Percentiles rank a stretch among this genome's conserved stretches.
These are phyloP conservation scores for Euwallacea fornicatus DNA, from an alignment of 1,140 invertebrate species.

Conservation along the genomic window DNA sequence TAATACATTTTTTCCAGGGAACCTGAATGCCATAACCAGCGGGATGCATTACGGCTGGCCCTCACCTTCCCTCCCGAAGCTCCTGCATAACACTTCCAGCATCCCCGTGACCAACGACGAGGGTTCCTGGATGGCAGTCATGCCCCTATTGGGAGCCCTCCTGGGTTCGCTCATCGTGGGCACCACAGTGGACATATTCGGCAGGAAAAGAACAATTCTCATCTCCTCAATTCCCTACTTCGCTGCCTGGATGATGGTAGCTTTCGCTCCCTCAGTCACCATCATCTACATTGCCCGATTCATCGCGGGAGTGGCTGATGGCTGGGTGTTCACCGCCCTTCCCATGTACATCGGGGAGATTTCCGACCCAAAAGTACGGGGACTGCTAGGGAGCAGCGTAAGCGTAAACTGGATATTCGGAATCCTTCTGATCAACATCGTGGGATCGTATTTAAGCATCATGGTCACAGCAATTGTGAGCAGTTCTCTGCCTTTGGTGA, in stretches of 20 bases:
- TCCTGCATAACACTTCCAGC: conserved; percentile 38
- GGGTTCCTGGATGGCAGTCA: conserved; percentile 65
- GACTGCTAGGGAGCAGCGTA: conserved; percentile 51
- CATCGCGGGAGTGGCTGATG: conserved; percentile 67
- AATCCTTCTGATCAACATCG: conserved; percentile 67
- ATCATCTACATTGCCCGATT: conserved; percentile 59
- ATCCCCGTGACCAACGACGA: conserved; percentile 60
- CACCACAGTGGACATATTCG: conserved; percentile 58
- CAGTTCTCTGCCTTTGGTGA: conserved; percentile 61
- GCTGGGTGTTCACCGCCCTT: conserved; percentile 65
- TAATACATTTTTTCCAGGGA: conserved; percentile 41
- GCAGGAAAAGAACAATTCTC: conserved; percentile 69
- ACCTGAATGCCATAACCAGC: conserved; percentile 45
- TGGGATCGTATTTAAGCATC: conserved; percentile 65
- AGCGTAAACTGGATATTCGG: conserved; percentile 57
- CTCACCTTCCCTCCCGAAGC: conserved; percentile 44
- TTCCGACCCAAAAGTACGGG: conserved; percentile 67
- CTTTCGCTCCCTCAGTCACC: conserved; percentile 56
- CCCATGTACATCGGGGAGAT: conserved; percentile 72
- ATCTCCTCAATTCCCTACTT: conserved; percentile 63
- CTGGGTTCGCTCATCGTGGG: conserved; percentile 55
- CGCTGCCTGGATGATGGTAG: conserved; percentile 68
- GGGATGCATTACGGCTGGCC: conserved; percentile 51
- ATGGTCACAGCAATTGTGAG: conserved; percentile 62
- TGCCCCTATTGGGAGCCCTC: conserved; percentile 54